Conservation (phyloP, 1,140 invertebrate species). For the Papilio helenus region DNA sequence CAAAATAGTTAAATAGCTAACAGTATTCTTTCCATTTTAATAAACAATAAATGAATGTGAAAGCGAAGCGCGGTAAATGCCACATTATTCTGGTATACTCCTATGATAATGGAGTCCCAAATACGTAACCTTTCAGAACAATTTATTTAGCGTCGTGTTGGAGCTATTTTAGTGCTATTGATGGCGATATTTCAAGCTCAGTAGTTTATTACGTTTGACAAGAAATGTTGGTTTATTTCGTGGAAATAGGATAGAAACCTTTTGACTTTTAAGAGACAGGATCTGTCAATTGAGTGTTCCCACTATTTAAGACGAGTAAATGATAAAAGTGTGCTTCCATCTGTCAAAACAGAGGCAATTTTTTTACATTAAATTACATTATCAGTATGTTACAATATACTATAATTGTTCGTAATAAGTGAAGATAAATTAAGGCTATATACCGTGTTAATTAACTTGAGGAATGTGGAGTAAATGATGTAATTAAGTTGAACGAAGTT, state of each 20-base stretch:
- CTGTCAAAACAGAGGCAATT: too few relatives aligned
- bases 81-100: background rate
- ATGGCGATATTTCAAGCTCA: constrained; percentile 1
- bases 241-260: background rate
- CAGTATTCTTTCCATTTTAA: constrained; percentile 4
- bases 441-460: constrained; percentile 7
- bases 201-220: background rate
- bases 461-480: constrained; percentile 2
- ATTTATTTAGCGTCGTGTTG: background rate
- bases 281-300: background rate
- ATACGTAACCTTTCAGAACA: background rate
- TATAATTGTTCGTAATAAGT: background rate
- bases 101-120: constrained; percentile 2
- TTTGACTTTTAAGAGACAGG: background rate
- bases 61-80: background rate
- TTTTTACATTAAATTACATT: background rate
- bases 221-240: background rate
- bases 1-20: too few relatives aligned
- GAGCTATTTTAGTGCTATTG: background rate
- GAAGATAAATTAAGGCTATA: background rate
- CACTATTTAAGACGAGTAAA: background rate
- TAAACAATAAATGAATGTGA: background rate
- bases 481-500: background rate
- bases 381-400: background rate
- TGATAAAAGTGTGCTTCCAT: too few relatives aligned